These are phyloP conservation scores for Lophotis ruficrista DNA, from an alignment of 2,113 vertebrate genomes.

Conservation along the genomic window DNA sequence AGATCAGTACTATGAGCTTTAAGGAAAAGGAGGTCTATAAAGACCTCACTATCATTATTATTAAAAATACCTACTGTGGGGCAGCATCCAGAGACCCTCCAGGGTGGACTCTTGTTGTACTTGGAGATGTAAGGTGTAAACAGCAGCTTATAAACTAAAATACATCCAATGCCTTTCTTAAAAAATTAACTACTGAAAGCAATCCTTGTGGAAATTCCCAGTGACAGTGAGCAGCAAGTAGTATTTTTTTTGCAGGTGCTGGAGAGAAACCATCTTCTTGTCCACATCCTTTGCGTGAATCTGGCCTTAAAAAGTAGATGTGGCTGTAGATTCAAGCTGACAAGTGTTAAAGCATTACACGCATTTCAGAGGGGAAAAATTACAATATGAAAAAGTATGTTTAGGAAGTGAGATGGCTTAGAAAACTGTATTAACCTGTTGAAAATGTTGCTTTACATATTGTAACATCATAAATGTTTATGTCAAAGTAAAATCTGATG, in stretches of 20 bases:
- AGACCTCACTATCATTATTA: not conserved
- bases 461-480: not conserved
- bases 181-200: not conserved
- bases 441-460: not conserved
- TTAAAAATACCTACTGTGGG: not conserved
- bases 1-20: not conserved
- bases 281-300: not conserved
- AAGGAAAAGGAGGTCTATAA: not conserved
- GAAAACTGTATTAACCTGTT: not conserved
- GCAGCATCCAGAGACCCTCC: not conserved
- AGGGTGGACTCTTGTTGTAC: not conserved
- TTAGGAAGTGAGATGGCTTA: not conserved
- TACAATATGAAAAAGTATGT: not conserved
- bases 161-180: not conserved
- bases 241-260: conserved; percentile 2
- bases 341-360: not conserved
- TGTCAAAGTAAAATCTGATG: conserved; percentile 18
- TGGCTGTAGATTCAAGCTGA: conserved; percentile 32
- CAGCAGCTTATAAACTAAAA: not conserved
- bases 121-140: not conserved
- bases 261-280: not conserved
- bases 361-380: not conserved
- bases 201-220: not conserved
- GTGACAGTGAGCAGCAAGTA: not conserved
- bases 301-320: not conserved